These are phyloP conservation scores for Cassiopea xamachana DNA, from an alignment of 30 jellyfish, hydroid and myxozoan species.

Conservation along the genomic window DNA sequence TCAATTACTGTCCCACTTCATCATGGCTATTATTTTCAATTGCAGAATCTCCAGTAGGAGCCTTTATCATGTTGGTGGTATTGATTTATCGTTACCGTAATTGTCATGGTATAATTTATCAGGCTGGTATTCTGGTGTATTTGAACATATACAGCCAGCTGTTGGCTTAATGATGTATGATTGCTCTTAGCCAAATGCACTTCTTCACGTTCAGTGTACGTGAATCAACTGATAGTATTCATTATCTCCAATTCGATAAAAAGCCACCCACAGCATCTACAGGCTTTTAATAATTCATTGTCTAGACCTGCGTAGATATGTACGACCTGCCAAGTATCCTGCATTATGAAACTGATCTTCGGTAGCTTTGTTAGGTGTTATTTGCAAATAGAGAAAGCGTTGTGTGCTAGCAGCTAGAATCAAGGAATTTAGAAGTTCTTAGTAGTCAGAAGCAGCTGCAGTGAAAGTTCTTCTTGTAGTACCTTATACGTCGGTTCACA, in stretches of 20 bases:
- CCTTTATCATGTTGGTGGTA: no score
- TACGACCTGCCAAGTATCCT: conserved; percentile 22
- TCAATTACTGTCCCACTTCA: no score
- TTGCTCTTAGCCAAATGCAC: background rate
- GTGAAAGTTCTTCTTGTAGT: background rate
- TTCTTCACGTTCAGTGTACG: background rate
- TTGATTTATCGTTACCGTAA: no score
- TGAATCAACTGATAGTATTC: background rate
- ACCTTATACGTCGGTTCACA: no score
- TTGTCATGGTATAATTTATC: no score
- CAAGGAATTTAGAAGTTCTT: background rate
- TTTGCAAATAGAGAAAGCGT: background rate
- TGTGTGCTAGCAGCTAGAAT: background rate
- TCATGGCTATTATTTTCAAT: no score
- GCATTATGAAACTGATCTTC: background rate
- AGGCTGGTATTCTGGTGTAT: no score
- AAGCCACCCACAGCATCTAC: background rate
- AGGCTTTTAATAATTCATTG: conserved; percentile 50
- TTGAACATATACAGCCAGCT: background rate
- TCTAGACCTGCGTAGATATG: conserved; percentile 20
- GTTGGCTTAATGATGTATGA: background rate
- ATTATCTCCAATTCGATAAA: background rate
- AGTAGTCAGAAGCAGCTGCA: background rate
- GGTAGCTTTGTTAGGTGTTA: background rate
- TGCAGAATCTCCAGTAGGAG: no score